Evolutionary conservation across 2,888 invertebrate genomes (phyloP).

Genomic region (Carcina quercana): DNA sequence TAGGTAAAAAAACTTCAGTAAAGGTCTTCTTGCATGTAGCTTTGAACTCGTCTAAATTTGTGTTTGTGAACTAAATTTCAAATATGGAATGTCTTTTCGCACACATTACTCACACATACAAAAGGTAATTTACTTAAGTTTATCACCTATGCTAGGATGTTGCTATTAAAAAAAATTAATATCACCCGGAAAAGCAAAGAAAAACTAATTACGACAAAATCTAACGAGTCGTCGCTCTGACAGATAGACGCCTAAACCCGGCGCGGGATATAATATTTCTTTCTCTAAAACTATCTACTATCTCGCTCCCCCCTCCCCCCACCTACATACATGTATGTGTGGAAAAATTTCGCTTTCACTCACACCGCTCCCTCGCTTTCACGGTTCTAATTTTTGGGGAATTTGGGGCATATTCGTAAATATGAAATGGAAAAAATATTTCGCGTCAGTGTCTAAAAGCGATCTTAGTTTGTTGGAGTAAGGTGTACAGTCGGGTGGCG

Average conservation of each 20-base stretch:
- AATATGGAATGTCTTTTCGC: too few relatives aligned
- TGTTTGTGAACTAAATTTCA: too few relatives aligned
- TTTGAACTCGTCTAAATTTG: too few relatives aligned
- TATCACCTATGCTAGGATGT: too few relatives aligned
- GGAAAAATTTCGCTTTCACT: constrained; percentile 41
- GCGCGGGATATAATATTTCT: constrained; percentile 49
- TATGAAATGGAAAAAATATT: constrained; percentile 76
- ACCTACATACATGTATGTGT: constrained; percentile 34
- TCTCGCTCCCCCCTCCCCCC: constrained; percentile 32
- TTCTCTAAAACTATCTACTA: constrained; percentile 70
- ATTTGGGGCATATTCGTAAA: constrained; percentile 77
- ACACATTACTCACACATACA: too few relatives aligned
- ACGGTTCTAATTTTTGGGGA: constrained; percentile 76
- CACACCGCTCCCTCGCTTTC: constrained; percentile 55
- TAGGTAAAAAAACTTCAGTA: too few relatives aligned
- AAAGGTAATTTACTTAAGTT: too few relatives aligned
- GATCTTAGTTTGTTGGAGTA: constrained; percentile 27
- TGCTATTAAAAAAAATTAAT: too few relatives aligned
- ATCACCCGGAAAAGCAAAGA: constrained; percentile 11
- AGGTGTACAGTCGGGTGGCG: constrained; percentile 32
- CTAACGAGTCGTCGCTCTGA: constrained; percentile 30
- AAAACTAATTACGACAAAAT: constrained; percentile 31
- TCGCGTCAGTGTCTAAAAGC: constrained; percentile 40
- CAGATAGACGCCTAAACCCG: constrained; percentile 22
- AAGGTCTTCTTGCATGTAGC: too few relatives aligned